Base-by-base conservation (phyloP, 2,797 vertebrate species). In the Bryconaethiops microstoma region DNA sequence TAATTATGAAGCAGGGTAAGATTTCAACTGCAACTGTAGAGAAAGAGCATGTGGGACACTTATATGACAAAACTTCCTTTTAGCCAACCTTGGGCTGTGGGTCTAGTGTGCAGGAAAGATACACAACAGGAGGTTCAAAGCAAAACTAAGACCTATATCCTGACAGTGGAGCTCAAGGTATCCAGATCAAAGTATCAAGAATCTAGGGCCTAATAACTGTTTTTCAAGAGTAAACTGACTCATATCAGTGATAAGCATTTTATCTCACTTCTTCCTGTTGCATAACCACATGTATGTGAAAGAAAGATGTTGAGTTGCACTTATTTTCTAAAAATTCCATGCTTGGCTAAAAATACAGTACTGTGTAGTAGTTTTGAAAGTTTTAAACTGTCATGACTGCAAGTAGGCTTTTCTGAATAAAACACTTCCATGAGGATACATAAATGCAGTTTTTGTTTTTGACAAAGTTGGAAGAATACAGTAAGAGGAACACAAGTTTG, bases 251-350 rank as follows among this genome's bases (percentile, higher is more conserved):
- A 74, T 74, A 55, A 60, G 17, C 16, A 55, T 60, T 42, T 59
- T 55, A 74, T 60, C 35, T 76, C 77, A 83, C 77, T 79, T 79
- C 77, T 67, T 83, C 48, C 25, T 17, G 59, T 64, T 76, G 50
- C 59, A 10, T 60, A 78, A 78, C 59, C 70, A 59, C 63, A 82
- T 69, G 14, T 75, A 9, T 45, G 40, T 21, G 17, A 72, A 60
- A 55, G 77, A 77, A 45, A 50, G 35, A 29, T 14, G 14, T 63
- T 60, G 19, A 71, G 16, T 55, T 42, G 19, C 64, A 35, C 4
- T 64, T 71, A 54, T 64, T 72, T 17, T 50, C 19, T 52, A 4
- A 13, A 8, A 17, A 70, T 73, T 73, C 25, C 21, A 40, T 39
- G 21, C 45, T 69, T 71, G 40, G 6, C 63, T 16, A 67, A 39